Evolutionary conservation across 92 coral and sea anemone genomes (phyloP).

Genomic region (Scolanthus callimorphus): DNA sequence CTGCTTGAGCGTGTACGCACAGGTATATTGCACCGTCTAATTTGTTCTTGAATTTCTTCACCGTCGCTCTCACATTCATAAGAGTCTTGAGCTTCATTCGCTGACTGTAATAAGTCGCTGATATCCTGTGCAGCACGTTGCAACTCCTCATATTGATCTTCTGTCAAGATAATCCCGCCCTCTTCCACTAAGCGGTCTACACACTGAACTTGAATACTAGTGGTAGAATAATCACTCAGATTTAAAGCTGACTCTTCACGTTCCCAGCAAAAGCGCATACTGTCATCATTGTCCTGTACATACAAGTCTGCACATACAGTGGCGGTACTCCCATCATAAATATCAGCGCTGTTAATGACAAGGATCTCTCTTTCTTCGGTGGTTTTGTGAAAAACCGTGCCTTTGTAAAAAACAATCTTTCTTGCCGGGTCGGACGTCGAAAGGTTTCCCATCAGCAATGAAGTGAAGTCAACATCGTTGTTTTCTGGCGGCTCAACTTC

Average conservation of each 20-base stretch:
- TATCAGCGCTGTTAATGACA: slow-evolving; percentile 20
- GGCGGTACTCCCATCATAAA: slow-evolving; percentile 25
- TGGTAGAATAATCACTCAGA: too few relatives aligned
- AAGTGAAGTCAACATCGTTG: slow-evolving; percentile 32
- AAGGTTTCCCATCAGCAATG: slow-evolving; percentile 28
- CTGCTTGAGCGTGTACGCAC: slow-evolving; percentile 31
- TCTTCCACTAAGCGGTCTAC: slow-evolving; percentile 21
- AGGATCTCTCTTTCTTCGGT: slow-evolving; percentile 32
- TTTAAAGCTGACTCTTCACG: too few relatives aligned
- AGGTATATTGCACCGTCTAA: slow-evolving; percentile 33
- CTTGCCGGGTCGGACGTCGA: slow-evolving; percentile 11
- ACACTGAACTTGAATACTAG: slow-evolving; percentile 36
- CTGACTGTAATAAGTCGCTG: too few relatives aligned
- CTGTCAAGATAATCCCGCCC: slow-evolving; percentile 23
- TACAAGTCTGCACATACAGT: slow-evolving; percentile 30
- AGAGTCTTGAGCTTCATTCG: background rate
- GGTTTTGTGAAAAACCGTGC: slow-evolving; percentile 20
- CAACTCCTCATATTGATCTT: slow-evolving; percentile 40
- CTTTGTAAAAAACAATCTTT: too few relatives aligned
- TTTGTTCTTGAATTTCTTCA: slow-evolving; percentile 11
- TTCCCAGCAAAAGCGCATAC: too few relatives aligned
- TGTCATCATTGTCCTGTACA: slow-evolving; percentile 27
- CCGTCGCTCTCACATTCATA: background rate
- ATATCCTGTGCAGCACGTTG: slow-evolving; percentile 1
- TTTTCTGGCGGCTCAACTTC: slow-evolving; percentile 31